Conservation (phyloP, 2,113 vertebrate genomes). For the Cyprinodon brontotheroides region DNA sequence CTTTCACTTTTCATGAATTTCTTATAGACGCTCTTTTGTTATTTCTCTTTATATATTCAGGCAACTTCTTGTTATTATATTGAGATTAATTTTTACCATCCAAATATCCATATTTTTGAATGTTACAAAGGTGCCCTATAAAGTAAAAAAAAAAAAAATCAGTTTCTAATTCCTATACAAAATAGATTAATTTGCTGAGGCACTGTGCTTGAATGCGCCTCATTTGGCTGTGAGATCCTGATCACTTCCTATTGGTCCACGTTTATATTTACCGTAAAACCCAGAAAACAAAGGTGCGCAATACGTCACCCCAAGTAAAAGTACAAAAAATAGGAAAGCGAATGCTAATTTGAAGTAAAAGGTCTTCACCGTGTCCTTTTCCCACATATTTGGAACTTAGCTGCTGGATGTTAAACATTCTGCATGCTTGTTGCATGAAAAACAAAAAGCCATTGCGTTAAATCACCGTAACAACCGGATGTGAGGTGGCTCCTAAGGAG, state of each 20-base stretch:
- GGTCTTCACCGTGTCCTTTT: fast-evolving
- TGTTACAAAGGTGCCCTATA: no score
- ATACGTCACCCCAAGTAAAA: background rate
- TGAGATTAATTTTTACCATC: no score
- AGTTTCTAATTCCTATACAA: background rate
- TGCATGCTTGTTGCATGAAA: no score
- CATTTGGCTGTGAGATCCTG: background rate
- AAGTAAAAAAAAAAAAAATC: no score
- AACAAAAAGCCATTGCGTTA: slow-evolving; percentile 15
- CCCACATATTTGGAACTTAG: fast-evolving
- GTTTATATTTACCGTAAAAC: slow-evolving; percentile 65
- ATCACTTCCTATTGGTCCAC: slow-evolving; percentile 68
- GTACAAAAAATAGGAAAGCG: fast-evolving
- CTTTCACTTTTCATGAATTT: no score
- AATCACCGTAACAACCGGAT: slow-evolving; percentile 70
- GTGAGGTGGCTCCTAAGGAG: slow-evolving; percentile 78
- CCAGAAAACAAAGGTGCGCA: slow-evolving; percentile 2
- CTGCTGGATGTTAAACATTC: background rate
- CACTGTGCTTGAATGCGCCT: background rate
- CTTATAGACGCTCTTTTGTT: no score
- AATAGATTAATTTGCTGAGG: background rate
- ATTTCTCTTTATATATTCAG: no score
- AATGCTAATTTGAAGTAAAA: fast-evolving
- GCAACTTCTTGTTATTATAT: no score
- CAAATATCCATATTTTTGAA: no score